Conservation (phyloP, 2,797 vertebrate species). For the Dromococcyx pavoninus region DNA sequence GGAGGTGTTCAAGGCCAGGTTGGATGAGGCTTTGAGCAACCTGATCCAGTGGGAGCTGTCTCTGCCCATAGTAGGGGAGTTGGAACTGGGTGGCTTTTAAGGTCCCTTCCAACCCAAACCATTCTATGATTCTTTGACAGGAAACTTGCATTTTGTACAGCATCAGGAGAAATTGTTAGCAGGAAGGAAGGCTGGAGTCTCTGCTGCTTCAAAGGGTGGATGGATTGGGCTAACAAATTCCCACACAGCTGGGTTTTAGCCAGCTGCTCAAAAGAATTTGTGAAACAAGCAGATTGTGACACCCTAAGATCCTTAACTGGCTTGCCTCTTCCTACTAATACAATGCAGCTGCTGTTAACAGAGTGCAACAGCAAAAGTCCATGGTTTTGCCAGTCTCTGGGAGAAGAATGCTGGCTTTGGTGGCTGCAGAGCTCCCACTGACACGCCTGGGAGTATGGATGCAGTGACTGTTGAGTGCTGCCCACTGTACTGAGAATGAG, state of each 20-base stretch:
- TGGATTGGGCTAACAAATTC: not conserved
- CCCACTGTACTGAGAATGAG: too few species aligned
- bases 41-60: too few species aligned
- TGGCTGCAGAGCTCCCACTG: not conserved
- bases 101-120: too few species aligned
- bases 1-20: too few species aligned
- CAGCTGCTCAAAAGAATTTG: not conserved
- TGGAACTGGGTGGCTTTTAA: too few species aligned
- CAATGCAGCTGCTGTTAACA: not conserved
- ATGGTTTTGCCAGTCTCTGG: not conserved
- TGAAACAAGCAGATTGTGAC: not conserved
- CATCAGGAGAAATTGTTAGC: not conserved
- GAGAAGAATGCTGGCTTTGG: not conserved
- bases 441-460: not conserved
- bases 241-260: not conserved
- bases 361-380: rapidly evolving
- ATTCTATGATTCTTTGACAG: too few species aligned
- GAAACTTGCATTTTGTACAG: not conserved
- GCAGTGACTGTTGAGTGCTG: too few species aligned
- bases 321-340: not conserved
- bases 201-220: not conserved
- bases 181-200: not conserved
- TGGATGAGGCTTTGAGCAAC: too few species aligned
- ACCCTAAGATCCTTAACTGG: not conserved
- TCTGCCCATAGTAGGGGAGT: too few species aligned